Conservation (phyloP, 1,140 invertebrate genomes). For the Archivesica marissinica region DNA sequence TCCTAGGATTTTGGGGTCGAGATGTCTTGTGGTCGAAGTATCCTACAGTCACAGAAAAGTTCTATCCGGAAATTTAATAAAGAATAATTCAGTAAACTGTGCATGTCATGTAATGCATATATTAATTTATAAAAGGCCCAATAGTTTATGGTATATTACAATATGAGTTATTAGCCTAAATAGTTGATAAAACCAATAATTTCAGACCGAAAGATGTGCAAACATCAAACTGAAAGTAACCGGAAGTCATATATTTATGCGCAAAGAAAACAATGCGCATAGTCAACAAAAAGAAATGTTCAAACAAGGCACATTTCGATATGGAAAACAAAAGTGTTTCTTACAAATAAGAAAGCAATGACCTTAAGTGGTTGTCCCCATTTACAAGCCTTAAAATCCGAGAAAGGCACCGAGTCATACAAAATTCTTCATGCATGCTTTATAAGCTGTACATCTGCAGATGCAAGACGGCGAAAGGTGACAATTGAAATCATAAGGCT, state of each 20-base stretch:
- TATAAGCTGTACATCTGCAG: conserved; percentile 88
- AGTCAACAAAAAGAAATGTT: conserved; percentile 56
- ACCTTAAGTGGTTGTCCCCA: conserved; percentile 88
- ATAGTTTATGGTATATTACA: too few relatives aligned
- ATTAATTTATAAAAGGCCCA: too few relatives aligned
- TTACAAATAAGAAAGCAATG: conserved; percentile 63
- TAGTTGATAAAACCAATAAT: too few relatives aligned
- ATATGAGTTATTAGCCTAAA: too few relatives aligned
- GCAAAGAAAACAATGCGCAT: conserved; percentile 25
- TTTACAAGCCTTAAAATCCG: conserved; percentile 90
- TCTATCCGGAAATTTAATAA: too few relatives aligned
- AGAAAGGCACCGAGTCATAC: conserved; percentile 90
- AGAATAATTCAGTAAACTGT: too few relatives aligned
- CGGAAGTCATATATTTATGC: conserved; percentile 50
- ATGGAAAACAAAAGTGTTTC: conserved; percentile 65
- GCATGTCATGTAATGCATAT: too few relatives aligned
- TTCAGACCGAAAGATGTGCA: too few relatives aligned
- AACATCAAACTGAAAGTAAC: conserved; percentile 58
- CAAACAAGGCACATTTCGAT: conserved; percentile 59
- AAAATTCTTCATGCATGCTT: conserved; percentile 91
- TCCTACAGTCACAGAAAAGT: too few relatives aligned
- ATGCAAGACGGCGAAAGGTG: conserved; percentile 90
- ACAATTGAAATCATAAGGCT: conserved; percentile 36
- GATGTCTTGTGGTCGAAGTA: too few relatives aligned
- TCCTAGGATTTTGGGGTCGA: too few relatives aligned